Percentiles rank a stretch among this genome's conserved stretches.
Conservation (phyloP, 2,888 invertebrate genomes). For the Listrodromus nycthemerus region DNA sequence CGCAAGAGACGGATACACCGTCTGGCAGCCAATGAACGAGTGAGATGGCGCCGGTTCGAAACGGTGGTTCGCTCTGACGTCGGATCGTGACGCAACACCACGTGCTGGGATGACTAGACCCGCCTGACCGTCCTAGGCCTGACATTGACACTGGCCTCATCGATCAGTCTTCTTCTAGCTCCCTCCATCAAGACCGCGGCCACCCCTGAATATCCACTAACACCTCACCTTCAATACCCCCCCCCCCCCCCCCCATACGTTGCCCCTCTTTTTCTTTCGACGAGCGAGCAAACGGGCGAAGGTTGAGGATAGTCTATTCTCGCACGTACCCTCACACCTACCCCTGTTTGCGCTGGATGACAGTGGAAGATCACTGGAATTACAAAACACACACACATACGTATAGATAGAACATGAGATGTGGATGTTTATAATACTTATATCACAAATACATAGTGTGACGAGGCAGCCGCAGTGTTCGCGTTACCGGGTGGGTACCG, state of each 20-base stretch:
- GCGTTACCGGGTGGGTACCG: slow-evolving; percentile 9
- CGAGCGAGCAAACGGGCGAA: slow-evolving; percentile 44
- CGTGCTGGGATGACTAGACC: slow-evolving; percentile 68
- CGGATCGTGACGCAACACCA: slow-evolving; percentile 71
- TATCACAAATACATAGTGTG: slow-evolving; percentile 18
- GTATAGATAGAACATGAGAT: not conserved
- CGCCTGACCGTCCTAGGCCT: slow-evolving; percentile 74
- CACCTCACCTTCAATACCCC: slow-evolving; percentile 19
- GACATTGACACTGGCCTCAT: slow-evolving; percentile 81
- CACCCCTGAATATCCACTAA: slow-evolving; percentile 22
- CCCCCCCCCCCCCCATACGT: not conserved
- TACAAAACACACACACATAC: slow-evolving; percentile 34
- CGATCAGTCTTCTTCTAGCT: slow-evolving; percentile 69
- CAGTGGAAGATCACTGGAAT: slow-evolving; percentile 57
- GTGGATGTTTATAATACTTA: slow-evolving; percentile 25
- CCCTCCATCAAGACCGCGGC: slow-evolving; percentile 5
- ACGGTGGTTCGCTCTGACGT: slow-evolving; percentile 75
- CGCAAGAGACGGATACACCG: not conserved
- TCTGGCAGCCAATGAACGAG: not conserved
- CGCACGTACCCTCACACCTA: slow-evolving; percentile 23
- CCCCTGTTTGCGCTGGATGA: slow-evolving; percentile 31
- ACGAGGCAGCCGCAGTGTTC: slow-evolving; percentile 16
- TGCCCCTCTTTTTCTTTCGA: slow-evolving; percentile 48
- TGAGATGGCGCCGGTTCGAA: slow-evolving; percentile 14
- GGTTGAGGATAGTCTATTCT: slow-evolving; percentile 56